These are phyloP conservation scores for Candoia aspera DNA, from an alignment of 2,113 vertebrate species.

Conservation along the genomic window DNA sequence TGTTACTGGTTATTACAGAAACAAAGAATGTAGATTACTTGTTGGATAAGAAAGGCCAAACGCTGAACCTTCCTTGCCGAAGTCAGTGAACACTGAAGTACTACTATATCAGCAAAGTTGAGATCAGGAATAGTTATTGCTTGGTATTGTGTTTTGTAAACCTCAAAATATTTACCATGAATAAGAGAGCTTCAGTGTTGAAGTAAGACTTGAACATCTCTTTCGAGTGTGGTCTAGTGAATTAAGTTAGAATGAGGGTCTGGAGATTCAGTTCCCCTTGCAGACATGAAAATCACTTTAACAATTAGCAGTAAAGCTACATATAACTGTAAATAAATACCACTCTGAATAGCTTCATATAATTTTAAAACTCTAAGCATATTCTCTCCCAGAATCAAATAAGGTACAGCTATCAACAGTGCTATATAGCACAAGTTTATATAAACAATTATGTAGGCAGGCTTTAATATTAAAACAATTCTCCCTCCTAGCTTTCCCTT, in stretches of 20 bases:
- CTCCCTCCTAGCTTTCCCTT: neutral
- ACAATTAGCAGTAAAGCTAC: neutral
- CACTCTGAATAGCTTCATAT: neutral
- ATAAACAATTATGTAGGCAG: neutral
- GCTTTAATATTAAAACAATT: neutral
- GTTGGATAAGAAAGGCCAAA: neutral
- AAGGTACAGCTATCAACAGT: neutral
- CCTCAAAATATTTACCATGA: neutral
- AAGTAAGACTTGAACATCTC: neutral
- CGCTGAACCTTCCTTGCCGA: neutral
- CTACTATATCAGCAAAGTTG: neutral
- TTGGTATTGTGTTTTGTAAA: neutral
- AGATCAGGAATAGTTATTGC: neutral
- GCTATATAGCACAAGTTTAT: neutral
- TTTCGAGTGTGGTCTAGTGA: neutral
- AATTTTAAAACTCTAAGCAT: neutral
- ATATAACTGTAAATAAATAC: neutral
- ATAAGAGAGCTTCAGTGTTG: neutral
- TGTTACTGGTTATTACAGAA: neutral
- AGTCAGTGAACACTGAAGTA: neutral
- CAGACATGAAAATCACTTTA: neutral
- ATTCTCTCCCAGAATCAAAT: neutral
- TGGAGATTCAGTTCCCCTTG: neutral
- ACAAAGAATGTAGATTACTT: neutral
- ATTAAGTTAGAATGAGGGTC: neutral